Base-by-base conservation (phyloP, 2,113 vertebrate species). In the Semnornis frantzii region DNA sequence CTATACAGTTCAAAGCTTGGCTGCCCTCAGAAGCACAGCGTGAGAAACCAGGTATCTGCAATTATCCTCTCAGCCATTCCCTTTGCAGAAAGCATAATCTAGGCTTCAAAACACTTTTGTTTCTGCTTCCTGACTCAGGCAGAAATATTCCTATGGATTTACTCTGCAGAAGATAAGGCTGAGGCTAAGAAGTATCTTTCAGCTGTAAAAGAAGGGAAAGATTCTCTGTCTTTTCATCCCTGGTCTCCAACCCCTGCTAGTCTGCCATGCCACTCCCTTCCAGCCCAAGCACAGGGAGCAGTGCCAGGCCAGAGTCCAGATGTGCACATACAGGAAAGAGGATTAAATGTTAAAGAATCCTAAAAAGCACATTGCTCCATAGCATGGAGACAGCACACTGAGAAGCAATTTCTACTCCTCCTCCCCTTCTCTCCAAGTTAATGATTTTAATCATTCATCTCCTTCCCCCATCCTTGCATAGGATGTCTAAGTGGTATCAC, bases 291-390 rank as follows among this genome's bases (percentile, higher is more conserved):
- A 1, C 62, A 71, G 73, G 66, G 80, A 84, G 30, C 39, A 0
- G 65, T 80, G 90, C 89, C 94, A 91, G 73, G 68, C 65, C 78
- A 87, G 75, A 62, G 42, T 57, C 83, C 90, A 96, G 90, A 96
- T 94, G 89, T 92, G 86, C 65, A 73, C 52, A 31, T 2, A 77
- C 12, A 91, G 44, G 5, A 87, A 91, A 78, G 91, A 81, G 50
- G 50, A 92, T 93, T 87, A 89, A 78, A 84, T 42, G 19, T 72
- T 82, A 87, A 85, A 92, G 78, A 91, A 89, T 81, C 76, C 62
- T 69, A 6, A 65, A 83, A 64, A 91, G 24, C 44, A 15, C 39
- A 48, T 54, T 89, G 84, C 52, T 89, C 75, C 17, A 12, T 24
- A 39, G 82, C 3, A 0, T 25, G 52, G 87, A 89, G 39, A 37